Conservation (phyloP, 2,113 vertebrate species). For the Ifrita kowaldi region DNA sequence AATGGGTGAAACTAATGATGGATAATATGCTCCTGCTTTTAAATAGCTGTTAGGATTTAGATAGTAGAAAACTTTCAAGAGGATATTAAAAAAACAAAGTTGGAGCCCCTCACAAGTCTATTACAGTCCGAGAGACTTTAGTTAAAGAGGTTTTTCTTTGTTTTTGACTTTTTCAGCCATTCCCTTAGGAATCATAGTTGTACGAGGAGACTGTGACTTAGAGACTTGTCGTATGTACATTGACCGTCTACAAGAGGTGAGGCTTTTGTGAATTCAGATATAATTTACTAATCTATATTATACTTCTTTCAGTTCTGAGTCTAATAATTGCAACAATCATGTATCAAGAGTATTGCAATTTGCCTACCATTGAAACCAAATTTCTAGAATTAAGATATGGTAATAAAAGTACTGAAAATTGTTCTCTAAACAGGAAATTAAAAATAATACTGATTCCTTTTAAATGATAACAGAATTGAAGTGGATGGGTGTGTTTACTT, state of each 20-base stretch:
- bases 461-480: not conserved
- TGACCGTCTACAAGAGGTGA: constrained; percentile 93
- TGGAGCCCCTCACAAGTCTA: not conserved
- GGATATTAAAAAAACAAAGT: not conserved
- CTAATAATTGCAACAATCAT: not conserved
- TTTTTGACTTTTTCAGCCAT: constrained; percentile 76
- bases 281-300: not conserved
- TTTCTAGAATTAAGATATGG: not conserved
- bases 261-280: constrained; percentile 4
- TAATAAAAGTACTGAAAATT: not conserved
- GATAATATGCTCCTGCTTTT: not conserved
- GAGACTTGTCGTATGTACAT: constrained; percentile 97
- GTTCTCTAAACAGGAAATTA: not conserved
- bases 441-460: not conserved
- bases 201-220: constrained; percentile 94
- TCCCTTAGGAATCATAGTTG: constrained; percentile 93
- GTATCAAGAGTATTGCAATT: not conserved
- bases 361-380: not conserved
- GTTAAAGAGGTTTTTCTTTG: not conserved
- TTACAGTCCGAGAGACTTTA: not conserved
- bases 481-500: not conserved
- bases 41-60: not conserved
- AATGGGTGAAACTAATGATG: not conserved
- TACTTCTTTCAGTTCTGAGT: not conserved
- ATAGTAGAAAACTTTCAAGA: not conserved